These are phyloP conservation scores for Astropecten irregularis DNA, from an alignment of 53 echinoderm and acorn worm genomes.

Conservation along the genomic window DNA sequence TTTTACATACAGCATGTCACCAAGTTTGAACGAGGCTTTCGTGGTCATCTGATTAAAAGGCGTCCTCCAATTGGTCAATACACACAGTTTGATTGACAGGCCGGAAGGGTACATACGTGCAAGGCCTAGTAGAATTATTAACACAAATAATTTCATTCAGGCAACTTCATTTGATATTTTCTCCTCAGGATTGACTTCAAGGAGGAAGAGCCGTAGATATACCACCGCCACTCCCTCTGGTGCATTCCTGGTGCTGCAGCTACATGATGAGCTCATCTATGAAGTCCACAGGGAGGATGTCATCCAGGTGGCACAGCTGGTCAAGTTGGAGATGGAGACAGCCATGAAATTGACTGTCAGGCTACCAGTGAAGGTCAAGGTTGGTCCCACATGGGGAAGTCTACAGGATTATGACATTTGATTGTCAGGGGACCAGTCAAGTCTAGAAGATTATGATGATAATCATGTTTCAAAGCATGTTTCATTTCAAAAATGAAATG, in stretches of 20 bases:
- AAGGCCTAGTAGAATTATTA: too few species aligned
- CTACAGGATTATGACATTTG: slow-evolving; percentile 63
- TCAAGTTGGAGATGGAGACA: slow-evolving; percentile 87
- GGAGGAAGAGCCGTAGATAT: neutral
- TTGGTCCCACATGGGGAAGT: slow-evolving; percentile 97
- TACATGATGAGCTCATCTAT: slow-evolving; percentile 98
- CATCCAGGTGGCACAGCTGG: slow-evolving; percentile 85
- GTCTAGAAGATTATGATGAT: neutral
- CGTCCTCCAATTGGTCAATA: too few species aligned
- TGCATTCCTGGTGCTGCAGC: slow-evolving; percentile 91
- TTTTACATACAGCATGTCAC: too few species aligned
- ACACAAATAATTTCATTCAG: too few species aligned
- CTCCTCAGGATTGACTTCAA: neutral
- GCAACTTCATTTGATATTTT: neutral
- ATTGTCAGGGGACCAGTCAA: too few species aligned
- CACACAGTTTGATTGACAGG: too few species aligned
- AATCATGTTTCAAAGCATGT: too few species aligned
- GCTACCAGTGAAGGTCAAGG: slow-evolving; percentile 92
- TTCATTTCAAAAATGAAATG: too few species aligned
- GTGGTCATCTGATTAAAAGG: too few species aligned
- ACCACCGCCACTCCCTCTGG: slow-evolving; percentile 68
- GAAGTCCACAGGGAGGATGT: slow-evolving; percentile 95
- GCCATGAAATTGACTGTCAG: slow-evolving; percentile 82
- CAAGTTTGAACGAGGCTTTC: too few species aligned
- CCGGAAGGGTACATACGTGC: too few species aligned